phyloP scores from a whole-genome alignment of 2,797 vertebrate genomes.

The Triplophysa yarkandensis region DNA sequence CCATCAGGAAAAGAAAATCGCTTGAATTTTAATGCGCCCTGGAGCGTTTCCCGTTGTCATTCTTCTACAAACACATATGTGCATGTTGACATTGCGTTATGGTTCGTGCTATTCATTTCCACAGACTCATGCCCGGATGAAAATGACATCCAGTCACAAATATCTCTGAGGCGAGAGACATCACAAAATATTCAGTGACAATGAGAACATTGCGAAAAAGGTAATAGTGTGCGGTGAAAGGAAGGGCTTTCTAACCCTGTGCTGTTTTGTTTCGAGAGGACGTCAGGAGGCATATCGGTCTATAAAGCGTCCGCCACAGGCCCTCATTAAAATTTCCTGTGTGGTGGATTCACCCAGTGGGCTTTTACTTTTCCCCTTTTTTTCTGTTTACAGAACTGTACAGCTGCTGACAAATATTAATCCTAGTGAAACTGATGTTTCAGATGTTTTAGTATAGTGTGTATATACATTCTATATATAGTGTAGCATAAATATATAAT shows the following conservation, averaged over 20 bases:
- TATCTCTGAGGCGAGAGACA: slow-evolving; percentile 19
- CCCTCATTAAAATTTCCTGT: slow-evolving; percentile 38
- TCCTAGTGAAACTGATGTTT: slow-evolving; percentile 2
- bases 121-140: slow-evolving; percentile 13
- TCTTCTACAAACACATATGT: slow-evolving; percentile 1
- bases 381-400: slow-evolving; percentile 25
- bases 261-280: slow-evolving; percentile 28
- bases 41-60: background rate
- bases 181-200: background rate
- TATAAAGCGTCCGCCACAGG: slow-evolving; percentile 25
- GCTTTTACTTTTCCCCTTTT: slow-evolving; percentile 12
- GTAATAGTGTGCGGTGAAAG: slow-evolving; percentile 14
- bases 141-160: slow-evolving; percentile 41
- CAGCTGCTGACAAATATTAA: slow-evolving; percentile 22
- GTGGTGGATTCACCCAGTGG: slow-evolving; percentile 21
- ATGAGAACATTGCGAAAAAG: slow-evolving; percentile 7
- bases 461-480: slow-evolving; percentile 7
- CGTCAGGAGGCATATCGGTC: slow-evolving; percentile 18
- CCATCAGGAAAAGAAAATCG: background rate
- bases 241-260: slow-evolving; percentile 31
- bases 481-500: slow-evolving; percentile 9
- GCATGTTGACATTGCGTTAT: slow-evolving; percentile 7
- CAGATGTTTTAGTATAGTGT: slow-evolving; percentile 7
- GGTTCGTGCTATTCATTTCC: slow-evolving; percentile 21
- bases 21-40: background rate